Base-by-base conservation (phyloP, 2,797 vertebrate genomes). In the Pangasius sanitwongsei region DNA sequence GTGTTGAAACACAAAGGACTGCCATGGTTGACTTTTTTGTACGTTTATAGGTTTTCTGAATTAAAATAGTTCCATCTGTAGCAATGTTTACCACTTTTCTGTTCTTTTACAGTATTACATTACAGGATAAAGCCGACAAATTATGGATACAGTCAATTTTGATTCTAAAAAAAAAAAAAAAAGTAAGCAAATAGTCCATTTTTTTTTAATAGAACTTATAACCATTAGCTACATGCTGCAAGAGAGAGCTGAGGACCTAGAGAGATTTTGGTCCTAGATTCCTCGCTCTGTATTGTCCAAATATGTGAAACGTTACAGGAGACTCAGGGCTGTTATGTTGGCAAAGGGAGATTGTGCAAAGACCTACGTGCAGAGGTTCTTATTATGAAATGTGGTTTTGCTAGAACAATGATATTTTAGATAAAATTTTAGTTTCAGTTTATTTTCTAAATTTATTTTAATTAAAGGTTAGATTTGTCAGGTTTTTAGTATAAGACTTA, bases 11-110 rank as follows among this genome's bases (percentile, higher is more conserved):
- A 37, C 57, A 82, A 61, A 25, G 44, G n/a, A 78, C 48, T 55
- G 48, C 75, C 75, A 44, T 78, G 50, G 5, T 70, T 70, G 31
- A 28, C 55, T 7, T 72, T 87, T 93, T 95, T 94, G 89, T 93
- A 93, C 83, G 89, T 91, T 1, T 86, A 84, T 61, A 91, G 48
- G 91, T 90, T 86, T 86, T 87, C 90, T 92, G 78, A 86, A 91
- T 91, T 82, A 41, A 92, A 91, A 91, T 78, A 4, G 5, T 57
- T 65, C 74, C 77, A 16, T 75, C 55, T 88, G 81, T 23, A 75
- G n/a, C 69, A 28, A 83, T 7, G 44, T 44, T 44, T 44, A 44
- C 3, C 6, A 18, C 12, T 18, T 65, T 63, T 44, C 23, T n/a
- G 81, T n/a, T 65, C 25, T 44, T 83, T 16, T 44, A 28, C 11